These are phyloP conservation scores for Suncus etruscus DNA, from an alignment of 2,113 vertebrate genomes.

Conservation along the genomic window DNA sequence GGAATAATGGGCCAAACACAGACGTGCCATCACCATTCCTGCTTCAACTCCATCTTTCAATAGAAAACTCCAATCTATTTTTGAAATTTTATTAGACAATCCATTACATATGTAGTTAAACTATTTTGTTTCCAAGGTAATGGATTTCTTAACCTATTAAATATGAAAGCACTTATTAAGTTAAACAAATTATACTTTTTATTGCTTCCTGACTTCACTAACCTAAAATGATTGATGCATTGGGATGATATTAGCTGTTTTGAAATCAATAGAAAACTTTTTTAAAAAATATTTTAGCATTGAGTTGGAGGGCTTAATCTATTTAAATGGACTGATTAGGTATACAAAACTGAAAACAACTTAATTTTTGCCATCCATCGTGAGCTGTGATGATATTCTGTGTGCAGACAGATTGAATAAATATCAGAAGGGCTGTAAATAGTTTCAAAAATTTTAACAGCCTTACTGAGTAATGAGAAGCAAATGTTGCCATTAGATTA, in stretches of 20 bases:
- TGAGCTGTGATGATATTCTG: neutral
- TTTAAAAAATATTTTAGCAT: neutral
- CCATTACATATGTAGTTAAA: neutral
- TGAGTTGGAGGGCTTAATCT: neutral
- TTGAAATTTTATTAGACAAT: neutral
- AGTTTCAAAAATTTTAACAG: neutral
- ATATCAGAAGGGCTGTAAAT: neutral
- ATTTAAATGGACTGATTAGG: neutral
- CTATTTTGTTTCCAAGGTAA: neutral
- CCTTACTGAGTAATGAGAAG: neutral
- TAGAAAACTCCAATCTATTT: neutral
- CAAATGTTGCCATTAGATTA: neutral
- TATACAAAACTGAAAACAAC: neutral
- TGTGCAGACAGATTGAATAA: neutral
- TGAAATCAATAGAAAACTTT: constrained; percentile 23
- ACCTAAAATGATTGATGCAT: neutral
- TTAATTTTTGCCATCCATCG: neutral
- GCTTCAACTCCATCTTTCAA: neutral
- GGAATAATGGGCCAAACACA: no score
- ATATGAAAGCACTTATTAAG: neutral
- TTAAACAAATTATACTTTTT: neutral
- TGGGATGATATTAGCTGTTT: neutral
- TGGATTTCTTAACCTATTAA: neutral
- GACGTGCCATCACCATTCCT: no score
- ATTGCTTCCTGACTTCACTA: neutral